Percentiles rank a stretch among this genome's conserved stretches.
Evolutionary conservation across 2,113 vertebrate genomes (phyloP).

Genomic region (Otolemur garnettii): DNA sequence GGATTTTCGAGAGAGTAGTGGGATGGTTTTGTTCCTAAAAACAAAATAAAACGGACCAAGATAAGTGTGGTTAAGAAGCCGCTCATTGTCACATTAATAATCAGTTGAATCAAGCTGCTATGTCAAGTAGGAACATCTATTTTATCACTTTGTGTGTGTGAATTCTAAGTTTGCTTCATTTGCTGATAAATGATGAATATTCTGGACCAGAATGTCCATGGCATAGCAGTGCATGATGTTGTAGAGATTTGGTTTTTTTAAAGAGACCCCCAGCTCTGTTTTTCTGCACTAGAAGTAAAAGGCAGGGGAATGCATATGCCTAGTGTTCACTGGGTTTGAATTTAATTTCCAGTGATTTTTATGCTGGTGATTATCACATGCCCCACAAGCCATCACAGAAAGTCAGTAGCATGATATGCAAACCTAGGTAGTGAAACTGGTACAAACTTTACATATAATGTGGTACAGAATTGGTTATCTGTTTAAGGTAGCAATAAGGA

Average conservation of each 20-base stretch:
- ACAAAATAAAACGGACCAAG: background rate
- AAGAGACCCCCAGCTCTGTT: background rate
- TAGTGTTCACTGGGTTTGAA: slow-evolving; percentile 51
- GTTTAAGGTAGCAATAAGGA: background rate
- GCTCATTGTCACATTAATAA: background rate
- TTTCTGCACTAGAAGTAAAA: slow-evolving; percentile 69
- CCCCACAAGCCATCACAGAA: slow-evolving; percentile 62
- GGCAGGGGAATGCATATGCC: slow-evolving; percentile 61
- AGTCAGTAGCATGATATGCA: slow-evolving; percentile 75
- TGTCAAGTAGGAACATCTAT: background rate
- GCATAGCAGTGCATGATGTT: background rate
- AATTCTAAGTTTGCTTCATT: background rate
- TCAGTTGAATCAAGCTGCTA: background rate
- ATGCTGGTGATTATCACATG: slow-evolving; percentile 73
- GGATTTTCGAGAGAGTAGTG: background rate
- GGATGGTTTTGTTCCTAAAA: slow-evolving; percentile 20
- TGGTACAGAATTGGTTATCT: background rate
- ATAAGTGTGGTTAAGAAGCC: background rate
- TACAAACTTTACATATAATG: slow-evolving; percentile 29
- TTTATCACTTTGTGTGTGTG: background rate
- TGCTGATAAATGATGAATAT: slow-evolving; percentile 74
- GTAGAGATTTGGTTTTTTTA: background rate
- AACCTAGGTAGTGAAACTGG: slow-evolving; percentile 41
- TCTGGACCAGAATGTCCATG: background rate
- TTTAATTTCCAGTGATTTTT: slow-evolving; percentile 80